phyloP scores from a whole-genome alignment of 2,797 vertebrate species.

The Percopsis omiscomaycus region DNA sequence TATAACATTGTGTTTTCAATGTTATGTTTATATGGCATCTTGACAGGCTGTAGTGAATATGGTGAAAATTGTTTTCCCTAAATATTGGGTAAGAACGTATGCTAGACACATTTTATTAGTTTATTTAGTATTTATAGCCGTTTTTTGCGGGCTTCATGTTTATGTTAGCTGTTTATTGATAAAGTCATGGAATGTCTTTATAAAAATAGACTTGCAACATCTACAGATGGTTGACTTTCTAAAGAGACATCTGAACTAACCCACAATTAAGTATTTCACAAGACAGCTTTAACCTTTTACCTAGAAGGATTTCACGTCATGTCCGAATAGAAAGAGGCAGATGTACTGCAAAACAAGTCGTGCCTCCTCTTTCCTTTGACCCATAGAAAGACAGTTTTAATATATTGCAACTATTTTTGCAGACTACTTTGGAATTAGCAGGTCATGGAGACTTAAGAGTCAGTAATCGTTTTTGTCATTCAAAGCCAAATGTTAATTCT shows the following conservation, averaged over 20 bases:
- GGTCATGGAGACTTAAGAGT: neutral
- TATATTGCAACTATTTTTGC: slow-evolving; percentile 11
- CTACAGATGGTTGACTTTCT: slow-evolving; percentile 52
- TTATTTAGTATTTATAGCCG: too few species aligned
- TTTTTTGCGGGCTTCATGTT: neutral
- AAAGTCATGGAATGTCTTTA: slow-evolving; percentile 34
- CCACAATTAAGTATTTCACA: slow-evolving; percentile 61
- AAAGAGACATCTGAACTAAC: slow-evolving; percentile 54
- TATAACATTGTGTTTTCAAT: neutral
- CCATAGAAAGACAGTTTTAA: slow-evolving; percentile 21
- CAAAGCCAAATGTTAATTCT: too few species aligned
- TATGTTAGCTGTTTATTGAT: neutral
- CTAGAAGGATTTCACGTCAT: slow-evolving; percentile 54
- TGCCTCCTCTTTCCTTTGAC: slow-evolving; percentile 30
- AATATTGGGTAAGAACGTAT: too few species aligned
- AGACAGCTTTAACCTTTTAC: slow-evolving; percentile 66
- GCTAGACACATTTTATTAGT: too few species aligned
- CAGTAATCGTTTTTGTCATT: too few species aligned
- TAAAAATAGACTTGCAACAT: slow-evolving; percentile 50
- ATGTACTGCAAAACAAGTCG: slow-evolving; percentile 42
- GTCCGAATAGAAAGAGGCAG: slow-evolving; percentile 37
- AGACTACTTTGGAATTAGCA: neutral
- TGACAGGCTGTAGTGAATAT: slow-evolving; percentile 1
- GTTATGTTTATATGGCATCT: slow-evolving; percentile 30
- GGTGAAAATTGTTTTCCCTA: too few species aligned